Evolutionary conservation across 2,888 invertebrate species (phyloP).

Genomic region (Mystacides longicornis): DNA sequence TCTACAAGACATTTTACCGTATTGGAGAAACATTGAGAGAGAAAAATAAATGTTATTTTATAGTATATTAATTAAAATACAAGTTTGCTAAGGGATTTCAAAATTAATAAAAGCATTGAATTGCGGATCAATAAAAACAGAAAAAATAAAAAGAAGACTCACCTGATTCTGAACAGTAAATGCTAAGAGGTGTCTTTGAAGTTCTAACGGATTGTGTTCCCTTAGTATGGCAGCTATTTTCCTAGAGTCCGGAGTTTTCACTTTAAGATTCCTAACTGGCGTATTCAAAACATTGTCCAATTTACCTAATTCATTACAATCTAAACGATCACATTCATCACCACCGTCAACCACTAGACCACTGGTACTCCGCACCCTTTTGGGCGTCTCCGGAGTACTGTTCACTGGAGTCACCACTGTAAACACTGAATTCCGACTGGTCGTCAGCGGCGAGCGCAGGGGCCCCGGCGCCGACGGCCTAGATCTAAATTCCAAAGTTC

Average conservation of each 20-base stretch:
- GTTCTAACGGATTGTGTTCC: slow-evolving; percentile 73
- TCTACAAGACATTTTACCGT: no score
- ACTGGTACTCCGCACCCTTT: slow-evolving; percentile 27
- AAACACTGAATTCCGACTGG: slow-evolving; percentile 28
- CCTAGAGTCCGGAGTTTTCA: slow-evolving; percentile 59
- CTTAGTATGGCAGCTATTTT: slow-evolving; percentile 78
- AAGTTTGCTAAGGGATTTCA: no score
- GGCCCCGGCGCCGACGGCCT: slow-evolving; percentile 32
- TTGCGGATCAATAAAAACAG: no score
- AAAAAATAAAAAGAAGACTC: slow-evolving; percentile 26
- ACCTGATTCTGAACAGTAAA: slow-evolving; percentile 82
- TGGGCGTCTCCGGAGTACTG: slow-evolving; percentile 11
- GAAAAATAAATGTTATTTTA: no score
- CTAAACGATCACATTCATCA: slow-evolving; percentile 12
- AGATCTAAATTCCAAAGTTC: slow-evolving; percentile 19
- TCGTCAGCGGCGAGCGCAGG: slow-evolving; percentile 28
- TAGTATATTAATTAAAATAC: no score
- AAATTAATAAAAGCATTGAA: no score
- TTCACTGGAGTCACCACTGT: slow-evolving; percentile 20
- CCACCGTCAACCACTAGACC: slow-evolving; percentile 24
- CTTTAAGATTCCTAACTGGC: slow-evolving; percentile 54
- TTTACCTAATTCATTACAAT: slow-evolving; percentile 44
- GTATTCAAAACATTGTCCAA: slow-evolving; percentile 63
- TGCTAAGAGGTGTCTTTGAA: slow-evolving; percentile 75
- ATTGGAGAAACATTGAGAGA: no score